Conservation (phyloP, 1,140 invertebrate genomes). For the Spodoptera litura region DNA sequence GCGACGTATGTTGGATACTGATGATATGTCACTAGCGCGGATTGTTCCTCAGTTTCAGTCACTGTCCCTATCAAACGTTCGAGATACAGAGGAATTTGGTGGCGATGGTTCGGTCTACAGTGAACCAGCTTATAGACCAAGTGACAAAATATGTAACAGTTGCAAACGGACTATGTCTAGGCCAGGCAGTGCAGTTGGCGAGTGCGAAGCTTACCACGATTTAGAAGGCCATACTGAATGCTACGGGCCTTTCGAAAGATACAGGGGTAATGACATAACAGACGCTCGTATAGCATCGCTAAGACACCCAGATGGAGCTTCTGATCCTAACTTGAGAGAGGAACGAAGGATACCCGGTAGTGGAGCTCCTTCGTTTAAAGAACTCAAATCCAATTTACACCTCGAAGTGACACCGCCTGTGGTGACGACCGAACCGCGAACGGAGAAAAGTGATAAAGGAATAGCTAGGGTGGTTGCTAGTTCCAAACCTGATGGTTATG, state of each 20-base stretch:
- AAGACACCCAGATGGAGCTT: slow-evolving; percentile 95
- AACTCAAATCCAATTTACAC: slow-evolving; percentile 88
- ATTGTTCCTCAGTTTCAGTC: slow-evolving; percentile 88
- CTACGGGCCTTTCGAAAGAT: slow-evolving; percentile 81
- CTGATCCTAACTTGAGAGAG: slow-evolving; percentile 94
- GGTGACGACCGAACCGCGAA: slow-evolving; percentile 82
- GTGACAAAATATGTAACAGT: slow-evolving; percentile 92
- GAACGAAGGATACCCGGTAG: slow-evolving; percentile 90
- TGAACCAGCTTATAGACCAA: slow-evolving; percentile 92
- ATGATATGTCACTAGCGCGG: slow-evolving; percentile 67
- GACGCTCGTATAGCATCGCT: slow-evolving; percentile 90
- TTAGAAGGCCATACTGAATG: slow-evolving; percentile 81
- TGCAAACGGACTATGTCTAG: slow-evolving; percentile 90
- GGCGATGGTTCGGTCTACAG: slow-evolving; percentile 92
- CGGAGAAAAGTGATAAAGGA: slow-evolving; percentile 77
- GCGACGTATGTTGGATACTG: slow-evolving; percentile 68
- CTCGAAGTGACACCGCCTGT: slow-evolving; percentile 84
- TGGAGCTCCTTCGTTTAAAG: slow-evolving; percentile 88
- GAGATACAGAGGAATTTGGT: slow-evolving; percentile 89
- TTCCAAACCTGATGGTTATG: slow-evolving; percentile 90
- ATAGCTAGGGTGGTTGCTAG: slow-evolving; percentile 78
- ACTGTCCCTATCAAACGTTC: slow-evolving; percentile 90
- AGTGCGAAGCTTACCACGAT: slow-evolving; percentile 83
- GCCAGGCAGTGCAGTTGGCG: slow-evolving; percentile 88
- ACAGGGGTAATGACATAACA: slow-evolving; percentile 81